These are phyloP conservation scores for Dendrophyllia cribrosa DNA, from an alignment of 64 coral and sea anemone species.

Conservation along the genomic window DNA sequence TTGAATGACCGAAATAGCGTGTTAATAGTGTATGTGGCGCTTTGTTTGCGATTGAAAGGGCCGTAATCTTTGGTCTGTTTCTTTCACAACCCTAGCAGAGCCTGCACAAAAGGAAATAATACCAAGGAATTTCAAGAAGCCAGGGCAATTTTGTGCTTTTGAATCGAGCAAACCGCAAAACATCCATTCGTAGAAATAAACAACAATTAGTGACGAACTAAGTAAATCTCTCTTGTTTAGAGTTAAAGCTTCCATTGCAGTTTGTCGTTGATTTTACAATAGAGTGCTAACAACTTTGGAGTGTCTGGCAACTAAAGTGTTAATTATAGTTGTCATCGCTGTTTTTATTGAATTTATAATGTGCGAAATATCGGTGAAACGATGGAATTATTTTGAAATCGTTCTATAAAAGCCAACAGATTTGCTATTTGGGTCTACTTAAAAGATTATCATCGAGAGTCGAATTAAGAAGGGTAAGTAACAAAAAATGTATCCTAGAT, in stretches of 20 bases:
- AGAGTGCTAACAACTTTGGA: constrained; percentile 16
- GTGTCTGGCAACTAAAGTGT: neutral
- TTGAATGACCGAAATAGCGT: constrained; percentile 6
- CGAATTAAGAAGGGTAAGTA: neutral
- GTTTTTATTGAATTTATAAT: constrained; percentile 11
- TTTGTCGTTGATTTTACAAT: constrained; percentile 42
- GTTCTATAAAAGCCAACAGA: neutral
- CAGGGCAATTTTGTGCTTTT: neutral
- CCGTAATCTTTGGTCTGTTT: neutral
- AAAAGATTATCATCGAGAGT: neutral
- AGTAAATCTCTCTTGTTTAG: constrained; percentile 2
- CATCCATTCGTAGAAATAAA: neutral
- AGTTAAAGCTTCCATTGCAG: neutral
- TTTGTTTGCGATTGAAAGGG: constrained; percentile 13
- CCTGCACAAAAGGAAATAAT: neutral
- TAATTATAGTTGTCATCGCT: constrained; percentile 16
- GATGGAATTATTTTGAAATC: neutral
- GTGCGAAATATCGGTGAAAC: neutral
- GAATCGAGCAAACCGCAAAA: constrained; percentile 9
- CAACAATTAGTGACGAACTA: constrained; percentile 3
- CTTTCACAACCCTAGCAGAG: neutral
- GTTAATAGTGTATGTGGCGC: neutral
- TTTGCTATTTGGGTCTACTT: neutral
- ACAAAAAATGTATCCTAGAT: neutral
- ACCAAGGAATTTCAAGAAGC: constrained; percentile 15